Evolutionary conservation across 64 coral and sea anemone genomes (phyloP).

Genomic region (Orbicella faveolata): DNA sequence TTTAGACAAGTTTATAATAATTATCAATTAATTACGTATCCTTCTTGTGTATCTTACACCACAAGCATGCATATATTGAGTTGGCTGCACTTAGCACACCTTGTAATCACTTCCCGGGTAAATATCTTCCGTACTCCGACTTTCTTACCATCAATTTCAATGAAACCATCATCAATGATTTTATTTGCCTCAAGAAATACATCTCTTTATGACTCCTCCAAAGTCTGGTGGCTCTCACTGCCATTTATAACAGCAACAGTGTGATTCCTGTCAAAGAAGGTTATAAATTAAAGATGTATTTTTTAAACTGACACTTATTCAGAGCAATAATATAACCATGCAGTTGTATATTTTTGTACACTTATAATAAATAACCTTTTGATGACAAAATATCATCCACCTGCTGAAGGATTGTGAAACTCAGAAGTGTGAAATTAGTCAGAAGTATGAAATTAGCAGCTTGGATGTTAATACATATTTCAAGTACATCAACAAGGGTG

Average conservation of each 20-base stretch:
- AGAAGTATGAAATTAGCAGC: neutral
- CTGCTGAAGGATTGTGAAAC: conserved; percentile 46
- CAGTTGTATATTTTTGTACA: neutral
- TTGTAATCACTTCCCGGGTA: conserved; percentile 67
- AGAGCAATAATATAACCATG: neutral
- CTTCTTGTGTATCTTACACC: conserved; percentile 53
- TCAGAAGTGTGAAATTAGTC: conserved; percentile 52
- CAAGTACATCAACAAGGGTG: neutral
- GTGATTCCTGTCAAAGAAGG: conserved; percentile 43
- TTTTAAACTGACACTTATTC: neutral
- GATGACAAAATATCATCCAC: conserved; percentile 60
- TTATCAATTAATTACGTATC: conserved; percentile 33
- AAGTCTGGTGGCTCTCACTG: conserved; percentile 9
- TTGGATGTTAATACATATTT: neutral
- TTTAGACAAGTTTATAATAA: no score
- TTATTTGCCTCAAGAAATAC: conserved; percentile 53
- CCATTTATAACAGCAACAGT: conserved; percentile 44
- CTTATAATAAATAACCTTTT: conserved; percentile 46
- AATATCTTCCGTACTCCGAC: conserved; percentile 21
- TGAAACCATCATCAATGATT: conserved; percentile 23
- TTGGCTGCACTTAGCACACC: conserved; percentile 49
- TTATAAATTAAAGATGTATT: neutral
- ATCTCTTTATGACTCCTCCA: conserved; percentile 33
- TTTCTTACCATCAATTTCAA: conserved; percentile 30
- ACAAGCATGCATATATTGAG: conserved; percentile 53